phyloP scores from a whole-genome alignment of 2,113 vertebrate genomes.

The Oreotrochilus melanogaster region DNA sequence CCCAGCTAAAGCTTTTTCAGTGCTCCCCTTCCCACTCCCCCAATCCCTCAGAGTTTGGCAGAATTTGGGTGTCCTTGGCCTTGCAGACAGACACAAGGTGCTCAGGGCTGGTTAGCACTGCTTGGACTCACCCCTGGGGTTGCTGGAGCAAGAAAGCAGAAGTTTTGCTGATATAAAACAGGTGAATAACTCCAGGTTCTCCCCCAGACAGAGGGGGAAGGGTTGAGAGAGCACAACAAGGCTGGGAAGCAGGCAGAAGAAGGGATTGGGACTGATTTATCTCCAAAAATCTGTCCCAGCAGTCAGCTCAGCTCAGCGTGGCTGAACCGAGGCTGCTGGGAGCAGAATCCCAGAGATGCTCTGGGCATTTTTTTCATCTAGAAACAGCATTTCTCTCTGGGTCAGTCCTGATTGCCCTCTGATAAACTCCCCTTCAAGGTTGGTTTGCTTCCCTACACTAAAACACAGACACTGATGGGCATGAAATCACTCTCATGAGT shows the following conservation, averaged over 20 bases:
- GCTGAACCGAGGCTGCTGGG: fast-evolving
- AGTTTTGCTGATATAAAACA: background rate
- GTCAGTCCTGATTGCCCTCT: background rate
- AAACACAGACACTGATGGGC: background rate
- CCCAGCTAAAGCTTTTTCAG: background rate
- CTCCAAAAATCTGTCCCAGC: background rate
- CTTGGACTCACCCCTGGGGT: background rate
- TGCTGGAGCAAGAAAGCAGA: background rate
- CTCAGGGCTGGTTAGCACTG: background rate
- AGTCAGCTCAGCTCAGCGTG: no score
- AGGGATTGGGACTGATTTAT: no score
- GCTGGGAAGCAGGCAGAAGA: background rate
- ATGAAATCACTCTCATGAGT: background rate
- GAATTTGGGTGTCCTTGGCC: fast-evolving
- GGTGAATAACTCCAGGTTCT: background rate
- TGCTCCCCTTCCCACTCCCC: background rate
- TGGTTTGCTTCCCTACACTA: background rate
- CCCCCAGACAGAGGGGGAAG: background rate
- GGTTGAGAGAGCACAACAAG: background rate
- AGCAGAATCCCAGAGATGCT: background rate
- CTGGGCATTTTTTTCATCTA: background rate
- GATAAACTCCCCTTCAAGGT: no score
- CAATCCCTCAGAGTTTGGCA: background rate
- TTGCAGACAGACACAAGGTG: fast-evolving
- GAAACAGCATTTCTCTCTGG: background rate